phyloP scores from a whole-genome alignment of 2,113 vertebrate species.

The Bagarius yarrelli region DNA sequence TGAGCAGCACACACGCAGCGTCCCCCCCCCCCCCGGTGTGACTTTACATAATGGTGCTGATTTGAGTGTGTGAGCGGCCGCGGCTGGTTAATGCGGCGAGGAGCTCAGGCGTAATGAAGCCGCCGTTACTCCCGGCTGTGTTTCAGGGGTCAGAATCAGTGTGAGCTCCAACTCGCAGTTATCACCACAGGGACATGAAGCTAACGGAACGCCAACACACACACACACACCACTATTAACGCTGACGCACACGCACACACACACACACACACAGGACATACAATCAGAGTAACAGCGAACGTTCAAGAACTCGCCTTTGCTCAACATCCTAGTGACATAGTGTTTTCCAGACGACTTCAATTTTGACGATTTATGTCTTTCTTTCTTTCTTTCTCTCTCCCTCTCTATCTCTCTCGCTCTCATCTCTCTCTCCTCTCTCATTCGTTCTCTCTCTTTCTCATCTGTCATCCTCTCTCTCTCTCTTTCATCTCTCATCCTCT shows the following conservation, averaged over 20 bases:
- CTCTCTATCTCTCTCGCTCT: no score
- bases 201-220: slow-evolving; percentile 19
- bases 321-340: neutral
- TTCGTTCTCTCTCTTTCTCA: no score
- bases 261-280: neutral
- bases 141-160: slow-evolving; percentile 53
- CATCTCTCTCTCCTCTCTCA: no score
- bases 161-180: slow-evolving; percentile 32
- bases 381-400: no score
- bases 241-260: slow-evolving; percentile 21
- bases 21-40: slow-evolving; percentile 35
- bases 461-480: no score
- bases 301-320: neutral
- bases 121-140: slow-evolving; percentile 44
- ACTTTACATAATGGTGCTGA: slow-evolving; percentile 53
- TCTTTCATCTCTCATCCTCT: no score
- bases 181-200: slow-evolving; percentile 17
- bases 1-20: slow-evolving; percentile 16
- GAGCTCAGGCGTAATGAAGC: slow-evolving; percentile 50
- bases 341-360: no score
- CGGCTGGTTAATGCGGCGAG: slow-evolving; percentile 46
- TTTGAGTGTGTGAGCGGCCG: slow-evolving; percentile 46
- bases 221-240: slow-evolving; percentile 17
- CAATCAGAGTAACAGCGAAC: no score
- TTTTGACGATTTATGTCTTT: no score